Evolutionary conservation across 64 coral and sea anemone genomes (phyloP).

Genomic region (Cladopsammia gracilis): DNA sequence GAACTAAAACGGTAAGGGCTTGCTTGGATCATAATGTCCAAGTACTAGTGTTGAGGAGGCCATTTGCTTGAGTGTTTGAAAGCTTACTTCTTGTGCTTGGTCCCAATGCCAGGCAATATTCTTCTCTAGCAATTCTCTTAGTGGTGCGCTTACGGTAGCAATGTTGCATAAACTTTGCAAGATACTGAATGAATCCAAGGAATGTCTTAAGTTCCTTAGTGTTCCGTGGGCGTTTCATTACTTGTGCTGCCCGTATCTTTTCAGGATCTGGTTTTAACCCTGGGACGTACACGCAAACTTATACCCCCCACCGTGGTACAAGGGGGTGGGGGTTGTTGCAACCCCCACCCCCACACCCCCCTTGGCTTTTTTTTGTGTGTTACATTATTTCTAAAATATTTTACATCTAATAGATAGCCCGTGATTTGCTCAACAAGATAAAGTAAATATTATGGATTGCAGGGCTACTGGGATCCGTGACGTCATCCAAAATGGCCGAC

Average conservation of each 20-base stretch:
- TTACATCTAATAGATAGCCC: too few species aligned
- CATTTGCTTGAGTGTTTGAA: constrained; percentile 39
- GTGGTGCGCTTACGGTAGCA: constrained; percentile 28
- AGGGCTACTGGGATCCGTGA: too few species aligned
- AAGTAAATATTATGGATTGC: too few species aligned
- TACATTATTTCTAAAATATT: too few species aligned
- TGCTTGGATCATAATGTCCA: constrained; percentile 45
- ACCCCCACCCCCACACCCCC: too few species aligned
- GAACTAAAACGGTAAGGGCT: constrained; percentile 20
- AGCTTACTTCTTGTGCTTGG: constrained; percentile 33
- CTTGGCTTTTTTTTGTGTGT: too few species aligned
- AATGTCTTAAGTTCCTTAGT: constrained; percentile 44
- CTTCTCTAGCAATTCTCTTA: constrained; percentile 63
- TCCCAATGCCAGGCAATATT: constrained; percentile 47
- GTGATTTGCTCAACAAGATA: too few species aligned
- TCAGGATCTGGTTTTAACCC: constrained; percentile 50
- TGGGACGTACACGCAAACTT: too few species aligned
- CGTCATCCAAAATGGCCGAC: too few species aligned
- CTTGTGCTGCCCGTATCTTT: constrained; percentile 37
- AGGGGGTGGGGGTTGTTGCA: too few species aligned
- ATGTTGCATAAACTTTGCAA: constrained; percentile 60
- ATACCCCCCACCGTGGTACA: too few species aligned
- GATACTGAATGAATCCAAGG: constrained; percentile 40
- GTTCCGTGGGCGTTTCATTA: constrained; percentile 40
- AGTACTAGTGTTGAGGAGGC: constrained; percentile 19